These are phyloP conservation scores for Myiagra hebetior DNA, from an alignment of 2,113 vertebrate species.

Conservation along the genomic window DNA sequence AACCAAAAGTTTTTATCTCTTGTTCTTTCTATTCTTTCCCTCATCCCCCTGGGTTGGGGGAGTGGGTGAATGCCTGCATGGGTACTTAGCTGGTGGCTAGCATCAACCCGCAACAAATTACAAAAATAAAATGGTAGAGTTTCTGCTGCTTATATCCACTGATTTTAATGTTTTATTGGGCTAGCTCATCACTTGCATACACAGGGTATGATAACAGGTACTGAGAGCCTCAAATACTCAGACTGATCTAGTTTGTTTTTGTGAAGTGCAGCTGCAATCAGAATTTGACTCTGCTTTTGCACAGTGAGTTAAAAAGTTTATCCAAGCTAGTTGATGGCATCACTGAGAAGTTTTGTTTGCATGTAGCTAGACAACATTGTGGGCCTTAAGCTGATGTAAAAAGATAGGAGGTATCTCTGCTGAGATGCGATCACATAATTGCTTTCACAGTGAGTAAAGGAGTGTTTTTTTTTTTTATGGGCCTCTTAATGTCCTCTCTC, in stretches of 20 bases:
- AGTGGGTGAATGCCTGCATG: neutral
- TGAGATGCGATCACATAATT: neutral
- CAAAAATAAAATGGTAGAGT: neutral
- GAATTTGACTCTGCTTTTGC: neutral
- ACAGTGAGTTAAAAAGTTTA: neutral
- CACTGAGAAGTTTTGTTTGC: neutral
- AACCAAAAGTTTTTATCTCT: neutral
- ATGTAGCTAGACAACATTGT: neutral
- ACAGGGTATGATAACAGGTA: neutral
- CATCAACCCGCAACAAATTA: neutral
- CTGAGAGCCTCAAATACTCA: neutral
- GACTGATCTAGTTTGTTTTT: neutral
- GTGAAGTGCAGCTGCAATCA: neutral
- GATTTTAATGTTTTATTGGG: neutral
- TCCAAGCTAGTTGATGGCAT: neutral
- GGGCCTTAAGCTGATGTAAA: neutral
- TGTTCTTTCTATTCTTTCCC: neutral
- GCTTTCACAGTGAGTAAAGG: neutral
- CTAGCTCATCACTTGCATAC: neutral
- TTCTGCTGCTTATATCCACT: neutral
- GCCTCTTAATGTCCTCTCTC: neutral
- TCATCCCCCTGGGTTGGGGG: accelerated
- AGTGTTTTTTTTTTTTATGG: neutral
- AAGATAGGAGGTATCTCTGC: neutral
- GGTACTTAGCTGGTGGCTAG: neutral